These are phyloP conservation scores for Stegophylla sp. DNA, from an alignment of 2,888 invertebrate genomes.

Conservation along the genomic window DNA sequence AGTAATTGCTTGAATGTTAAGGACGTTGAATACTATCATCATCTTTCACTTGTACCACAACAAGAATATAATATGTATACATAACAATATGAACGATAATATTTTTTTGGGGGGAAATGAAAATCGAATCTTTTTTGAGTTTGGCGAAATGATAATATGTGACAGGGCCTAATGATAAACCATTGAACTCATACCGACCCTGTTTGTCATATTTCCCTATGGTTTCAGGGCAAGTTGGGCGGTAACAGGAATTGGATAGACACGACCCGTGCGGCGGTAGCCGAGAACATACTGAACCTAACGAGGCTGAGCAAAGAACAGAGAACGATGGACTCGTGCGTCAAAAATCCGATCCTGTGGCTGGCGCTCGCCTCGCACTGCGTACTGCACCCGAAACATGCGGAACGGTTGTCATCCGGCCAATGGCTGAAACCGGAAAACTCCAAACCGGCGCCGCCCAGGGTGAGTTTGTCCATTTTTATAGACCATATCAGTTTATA, in stretches of 20 bases:
- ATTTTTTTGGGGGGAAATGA: no score
- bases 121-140: no score
- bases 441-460: conserved; percentile 63
- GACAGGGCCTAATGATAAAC: no score
- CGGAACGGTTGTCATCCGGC: conserved; percentile 79
- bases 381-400: conserved; percentile 89
- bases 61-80: no score
- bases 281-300: conserved; percentile 82
- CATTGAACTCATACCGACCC: no score
- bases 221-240: conserved; percentile 79
- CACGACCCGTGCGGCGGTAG: conserved; percentile 86
- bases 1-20: no score
- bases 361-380: conserved; percentile 90
- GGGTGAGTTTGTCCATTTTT: no score
- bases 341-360: conserved; percentile 87
- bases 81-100: no score
- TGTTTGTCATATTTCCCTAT: not conserved
- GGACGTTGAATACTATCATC: no score
- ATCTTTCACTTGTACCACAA: no score
- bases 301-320: conserved; percentile 80
- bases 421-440: conserved; percentile 75
- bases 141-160: no score
- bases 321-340: conserved; percentile 78
- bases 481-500: no score
- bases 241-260: conserved; percentile 77